These are phyloP conservation scores for Psephotus haematonotus DNA, from an alignment of 2,113 vertebrate genomes.

Conservation along the genomic window DNA sequence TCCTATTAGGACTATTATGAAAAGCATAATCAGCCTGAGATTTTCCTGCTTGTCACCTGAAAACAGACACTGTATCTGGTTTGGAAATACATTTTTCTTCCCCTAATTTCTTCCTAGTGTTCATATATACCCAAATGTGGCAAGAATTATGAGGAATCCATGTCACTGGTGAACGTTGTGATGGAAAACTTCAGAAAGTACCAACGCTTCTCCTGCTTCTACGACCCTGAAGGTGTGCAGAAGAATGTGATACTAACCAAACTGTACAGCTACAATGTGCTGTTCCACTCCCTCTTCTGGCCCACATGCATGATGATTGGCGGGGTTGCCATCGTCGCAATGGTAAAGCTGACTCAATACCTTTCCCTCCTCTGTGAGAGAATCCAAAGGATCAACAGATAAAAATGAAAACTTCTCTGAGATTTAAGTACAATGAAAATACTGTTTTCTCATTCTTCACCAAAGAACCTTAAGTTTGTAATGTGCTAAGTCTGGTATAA, in stretches of 20 bases:
- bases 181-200: constrained; percentile 88
- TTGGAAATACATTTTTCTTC: neutral
- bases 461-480: constrained; percentile 89
- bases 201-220: constrained; percentile 86
- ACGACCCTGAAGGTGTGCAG: constrained; percentile 81
- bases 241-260: constrained; percentile 87
- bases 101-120: constrained; percentile 76
- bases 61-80: neutral
- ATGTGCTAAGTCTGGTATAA: constrained; percentile 79
- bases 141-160: constrained; percentile 84
- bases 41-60: neutral
- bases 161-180: constrained; percentile 82
- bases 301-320: constrained; percentile 89
- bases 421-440: constrained; percentile 69
- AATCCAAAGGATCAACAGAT: constrained; percentile 86
- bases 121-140: constrained; percentile 91
- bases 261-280: constrained; percentile 85
- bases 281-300: constrained; percentile 92
- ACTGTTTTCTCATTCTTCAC: constrained; percentile 86
- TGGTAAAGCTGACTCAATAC: constrained; percentile 97
- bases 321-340: constrained; percentile 84
- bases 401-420: constrained; percentile 58
- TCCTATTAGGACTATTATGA: neutral
- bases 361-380: constrained; percentile 90
- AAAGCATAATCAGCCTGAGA: constrained; percentile 18